These are phyloP conservation scores for Parnassius mnemosyne DNA, from an alignment of 2,888 invertebrate species.

Conservation along the genomic window DNA sequence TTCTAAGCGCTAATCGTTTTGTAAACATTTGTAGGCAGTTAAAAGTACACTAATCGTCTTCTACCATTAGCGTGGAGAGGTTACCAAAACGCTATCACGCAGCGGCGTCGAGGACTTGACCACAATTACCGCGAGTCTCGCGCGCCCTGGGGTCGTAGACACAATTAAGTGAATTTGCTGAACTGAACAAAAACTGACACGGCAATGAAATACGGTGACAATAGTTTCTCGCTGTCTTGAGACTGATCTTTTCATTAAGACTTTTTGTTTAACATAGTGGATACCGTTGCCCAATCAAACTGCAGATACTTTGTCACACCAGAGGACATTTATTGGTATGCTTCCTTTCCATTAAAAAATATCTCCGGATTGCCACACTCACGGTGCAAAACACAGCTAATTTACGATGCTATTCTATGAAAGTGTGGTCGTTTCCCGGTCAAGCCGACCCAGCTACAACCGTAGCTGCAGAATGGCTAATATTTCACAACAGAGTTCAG, in stretches of 20 bases:
- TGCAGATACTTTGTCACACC: too few relatives aligned
- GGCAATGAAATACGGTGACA: constrained; percentile 42
- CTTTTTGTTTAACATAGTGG: neutral
- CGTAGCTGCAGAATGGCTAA: too few relatives aligned
- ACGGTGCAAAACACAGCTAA: too few relatives aligned
- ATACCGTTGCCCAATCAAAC: neutral
- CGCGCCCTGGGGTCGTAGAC: constrained; percentile 61
- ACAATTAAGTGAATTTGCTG: constrained; percentile 74
- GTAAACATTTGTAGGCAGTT: constrained; percentile 12
- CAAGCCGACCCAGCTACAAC: too few relatives aligned
- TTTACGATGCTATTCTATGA: too few relatives aligned
- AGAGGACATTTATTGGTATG: too few relatives aligned
- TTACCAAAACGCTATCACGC: constrained; percentile 10
- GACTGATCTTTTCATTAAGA: neutral
- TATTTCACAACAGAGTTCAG: too few relatives aligned
- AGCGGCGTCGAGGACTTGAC: constrained; percentile 38
- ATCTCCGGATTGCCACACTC: too few relatives aligned
- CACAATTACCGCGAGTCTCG: constrained; percentile 58
- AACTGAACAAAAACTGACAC: constrained; percentile 55
- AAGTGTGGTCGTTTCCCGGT: too few relatives aligned
- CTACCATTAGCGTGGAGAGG: constrained; percentile 3
- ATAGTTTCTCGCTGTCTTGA: constrained; percentile 24
- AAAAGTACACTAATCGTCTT: constrained; percentile 8
- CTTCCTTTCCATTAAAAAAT: too few relatives aligned
- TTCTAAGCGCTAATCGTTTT: too few relatives aligned